Base-by-base conservation (phyloP, 2,797 vertebrate species). In the Emydoidea blandingii region DNA sequence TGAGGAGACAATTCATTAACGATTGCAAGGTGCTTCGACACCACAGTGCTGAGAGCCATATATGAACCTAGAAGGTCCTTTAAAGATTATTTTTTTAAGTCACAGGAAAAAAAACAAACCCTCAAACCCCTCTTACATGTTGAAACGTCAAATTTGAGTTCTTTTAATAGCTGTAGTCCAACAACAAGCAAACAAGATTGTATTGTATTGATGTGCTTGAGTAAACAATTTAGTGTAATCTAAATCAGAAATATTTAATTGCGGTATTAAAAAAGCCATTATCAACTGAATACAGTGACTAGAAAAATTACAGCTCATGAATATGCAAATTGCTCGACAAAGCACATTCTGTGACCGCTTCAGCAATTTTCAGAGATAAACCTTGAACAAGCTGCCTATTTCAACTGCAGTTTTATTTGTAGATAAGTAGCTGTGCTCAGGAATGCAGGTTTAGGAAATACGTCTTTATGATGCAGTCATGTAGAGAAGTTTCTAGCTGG, bases 341-440 rank as follows among this genome's bases (percentile, higher is more conserved):
- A 96, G 94, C 12, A 57, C 87, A 93, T 89, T 86, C 85, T 92
- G 56, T 53, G 94, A 93, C 94, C 1, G 89, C 95, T 95, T 93
- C 94, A 90, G 86, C 80, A 93, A 96, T 96, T 97, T 97, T 92
- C 93, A 95, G 85, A 93, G 95, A 96, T 94, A 94, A 93, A 92
- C 84, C 80, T 83, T 29, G 0, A 97, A 91, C 53, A 88, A 93
- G 79, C 85, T 54, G 23, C 62, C 80, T 95, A 88, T 92, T 95
- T 93, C 80, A 93, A 89, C 87, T 93, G 87, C 87, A 83, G 8
- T 91, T 96, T 86, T 83, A 96, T 92, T 90, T 91, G 84, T 57
- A 74, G 85, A 91, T 90, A 96, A 95, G 81, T 86, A 92, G 7
- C 85, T 81, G 85, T 50, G 44, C 92, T 92, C 50, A 84, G 72